Evolutionary conservation across 2,797 vertebrate genomes (phyloP), one percentile per base, ranked within the genome.

Genomic region (Sciurus carolinensis): DNA sequence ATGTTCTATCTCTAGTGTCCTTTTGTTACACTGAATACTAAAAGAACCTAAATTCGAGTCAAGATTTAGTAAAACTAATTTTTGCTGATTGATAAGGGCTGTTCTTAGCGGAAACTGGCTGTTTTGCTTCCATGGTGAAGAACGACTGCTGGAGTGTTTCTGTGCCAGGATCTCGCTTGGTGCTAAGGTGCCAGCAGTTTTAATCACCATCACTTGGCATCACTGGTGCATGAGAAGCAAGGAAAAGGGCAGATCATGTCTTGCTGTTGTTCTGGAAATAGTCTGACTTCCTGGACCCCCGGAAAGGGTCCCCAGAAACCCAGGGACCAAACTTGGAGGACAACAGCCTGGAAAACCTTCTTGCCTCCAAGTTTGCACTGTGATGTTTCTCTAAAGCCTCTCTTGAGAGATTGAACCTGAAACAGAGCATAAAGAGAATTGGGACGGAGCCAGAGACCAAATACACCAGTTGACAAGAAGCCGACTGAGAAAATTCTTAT

Each of bases 391-490:
- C 28, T 90, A 18, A 92, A 66, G 39, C 1, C 1, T 89, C 59
- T 75, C 28, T 1, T 7, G n/a, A 82, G 80, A 89, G 64, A 93
- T 33, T 76, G 18, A 47, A 26, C 8, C 42, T 42, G 44, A 39
- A 72, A 42, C 2, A 69, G 42, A 77, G 57, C 33, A 7, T 1
- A 36, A 39, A 44, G 4, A 80, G 9, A 73, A 50, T 8, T 69
- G n/a, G 4, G 82, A 67, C 10, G 69, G 57, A 36, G 36, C 30
- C 20, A 14, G 14, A 5, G 5, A 28, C 6, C 62, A 14, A 18
- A 3, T 4, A 22, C 9, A 4, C 6, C 7, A 2, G 5, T 9
- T 3, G 0, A 2, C n/a, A 20, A 3, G 30, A 44, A 7, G 1
- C 5, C 50, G 24, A 47, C 11, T 5, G 64, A 86, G 13, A 36